Percentiles rank a stretch among this genome's conserved stretches.
phyloP scores from a whole-genome alignment of 2,113 vertebrate species.

The Zosterops lateralis region DNA sequence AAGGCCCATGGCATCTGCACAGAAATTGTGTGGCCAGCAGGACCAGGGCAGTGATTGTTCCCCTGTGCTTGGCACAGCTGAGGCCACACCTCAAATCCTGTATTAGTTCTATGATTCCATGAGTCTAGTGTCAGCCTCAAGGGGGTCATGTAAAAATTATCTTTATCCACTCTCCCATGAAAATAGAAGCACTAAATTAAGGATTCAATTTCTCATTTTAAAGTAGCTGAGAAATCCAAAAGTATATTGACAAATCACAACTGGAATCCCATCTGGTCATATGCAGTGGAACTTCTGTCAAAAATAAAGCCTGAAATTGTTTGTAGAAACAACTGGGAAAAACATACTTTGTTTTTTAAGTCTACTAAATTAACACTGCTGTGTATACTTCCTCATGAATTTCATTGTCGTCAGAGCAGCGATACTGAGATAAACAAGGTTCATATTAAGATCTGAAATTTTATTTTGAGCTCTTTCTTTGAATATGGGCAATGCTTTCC shows the following conservation, averaged over 20 bases:
- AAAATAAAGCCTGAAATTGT: background rate
- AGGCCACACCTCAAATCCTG: background rate
- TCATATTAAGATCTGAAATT: background rate
- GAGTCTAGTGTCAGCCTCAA: background rate
- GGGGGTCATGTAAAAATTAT: background rate
- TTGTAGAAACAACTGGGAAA: background rate
- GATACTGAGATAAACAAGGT: background rate
- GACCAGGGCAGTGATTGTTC: background rate
- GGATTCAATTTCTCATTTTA: background rate
- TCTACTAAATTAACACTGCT: background rate
- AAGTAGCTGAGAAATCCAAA: background rate
- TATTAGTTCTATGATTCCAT: background rate
- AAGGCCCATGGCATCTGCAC: fast-evolving
- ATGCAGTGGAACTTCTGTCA: background rate
- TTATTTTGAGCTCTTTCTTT: background rate
- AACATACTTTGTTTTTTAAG: background rate
- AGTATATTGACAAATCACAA: background rate
- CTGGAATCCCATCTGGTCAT: background rate
- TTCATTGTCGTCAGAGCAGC: background rate
- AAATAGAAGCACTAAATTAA: background rate
- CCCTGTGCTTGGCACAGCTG: background rate
- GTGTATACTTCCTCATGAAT: background rate
- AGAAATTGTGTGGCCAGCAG: background rate
- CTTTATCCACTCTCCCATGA: background rate
- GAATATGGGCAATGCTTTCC: background rate